These are phyloP conservation scores for Chironomus tepperi DNA, from an alignment of 1,140 invertebrate genomes.

Conservation along the genomic window DNA sequence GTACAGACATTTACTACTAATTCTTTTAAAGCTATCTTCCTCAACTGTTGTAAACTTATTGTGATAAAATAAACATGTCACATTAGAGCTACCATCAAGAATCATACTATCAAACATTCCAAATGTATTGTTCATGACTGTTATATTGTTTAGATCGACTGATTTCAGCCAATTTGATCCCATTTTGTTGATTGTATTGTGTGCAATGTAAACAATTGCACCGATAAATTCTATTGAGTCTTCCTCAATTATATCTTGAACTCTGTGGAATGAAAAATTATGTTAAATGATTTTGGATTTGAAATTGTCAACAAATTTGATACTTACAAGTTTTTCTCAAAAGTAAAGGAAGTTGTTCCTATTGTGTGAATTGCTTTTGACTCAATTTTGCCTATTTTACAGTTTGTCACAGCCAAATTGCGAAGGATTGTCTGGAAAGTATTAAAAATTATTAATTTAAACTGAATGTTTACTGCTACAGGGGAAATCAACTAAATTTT, in stretches of 20 bases:
- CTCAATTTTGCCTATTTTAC: constrained; percentile 34
- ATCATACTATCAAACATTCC: constrained; percentile 30
- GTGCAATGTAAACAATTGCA: constrained; percentile 28
- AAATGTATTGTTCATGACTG: constrained; percentile 33
- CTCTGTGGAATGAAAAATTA: constrained; percentile 29
- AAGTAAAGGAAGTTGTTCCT: constrained; percentile 32
- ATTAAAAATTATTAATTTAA: too few relatives aligned
- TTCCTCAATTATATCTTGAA: constrained; percentile 31
- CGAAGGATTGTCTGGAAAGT: constrained; percentile 31
- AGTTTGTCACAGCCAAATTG: constrained; percentile 32
- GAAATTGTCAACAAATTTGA: not conserved
- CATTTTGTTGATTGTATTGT: constrained; percentile 31
- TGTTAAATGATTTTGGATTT: not conserved
- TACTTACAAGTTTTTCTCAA: constrained; percentile 34
- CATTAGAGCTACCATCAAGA: constrained; percentile 28
- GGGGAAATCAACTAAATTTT: constrained; percentile 18
- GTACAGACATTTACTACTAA: constrained; percentile 30
- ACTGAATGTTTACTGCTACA: too few relatives aligned
- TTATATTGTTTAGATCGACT: constrained; percentile 29
- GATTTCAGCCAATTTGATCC: constrained; percentile 33
- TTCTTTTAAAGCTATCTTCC: constrained; percentile 32
- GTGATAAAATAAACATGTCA: constrained; percentile 30
- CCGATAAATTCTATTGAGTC: constrained; percentile 31
- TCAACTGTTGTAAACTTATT: constrained; percentile 31
- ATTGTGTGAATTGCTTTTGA: constrained; percentile 35